These are phyloP conservation scores for Chrysodeixis includens DNA, from an alignment of 2,888 invertebrate species.

Conservation along the genomic window DNA sequence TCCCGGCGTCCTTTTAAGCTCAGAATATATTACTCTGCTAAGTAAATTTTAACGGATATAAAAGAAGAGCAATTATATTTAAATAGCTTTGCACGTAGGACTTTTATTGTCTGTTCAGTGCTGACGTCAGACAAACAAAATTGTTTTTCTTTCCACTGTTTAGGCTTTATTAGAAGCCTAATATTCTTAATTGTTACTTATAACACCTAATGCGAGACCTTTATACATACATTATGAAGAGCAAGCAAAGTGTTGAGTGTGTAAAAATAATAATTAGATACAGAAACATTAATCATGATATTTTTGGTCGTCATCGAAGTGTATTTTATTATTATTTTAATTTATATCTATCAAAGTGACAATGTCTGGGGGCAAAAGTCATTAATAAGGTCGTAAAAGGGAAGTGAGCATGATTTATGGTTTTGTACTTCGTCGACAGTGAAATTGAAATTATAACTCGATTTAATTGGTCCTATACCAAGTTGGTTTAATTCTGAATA, in stretches of 20 bases:
- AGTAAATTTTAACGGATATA: too few relatives aligned
- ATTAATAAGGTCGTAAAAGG: background rate
- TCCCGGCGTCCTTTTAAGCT: too few relatives aligned
- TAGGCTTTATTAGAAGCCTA: too few relatives aligned
- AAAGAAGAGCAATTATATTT: background rate
- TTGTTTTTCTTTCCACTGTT: background rate
- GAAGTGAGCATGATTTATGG: background rate
- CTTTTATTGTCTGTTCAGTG: background rate
- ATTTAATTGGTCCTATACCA: background rate
- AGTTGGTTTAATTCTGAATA: too few relatives aligned
- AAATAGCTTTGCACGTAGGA: too few relatives aligned
- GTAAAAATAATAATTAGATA: background rate
- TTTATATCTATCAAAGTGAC: background rate
- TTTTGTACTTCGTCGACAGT: background rate
- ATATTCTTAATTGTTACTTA: too few relatives aligned
- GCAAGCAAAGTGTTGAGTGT: too few relatives aligned
- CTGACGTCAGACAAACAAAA: background rate
- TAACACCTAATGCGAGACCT: too few relatives aligned
- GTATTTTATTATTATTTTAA: background rate
- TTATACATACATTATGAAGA: too few relatives aligned
- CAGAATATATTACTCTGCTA: too few relatives aligned
- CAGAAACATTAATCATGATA: background rate
- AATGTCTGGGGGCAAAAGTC: background rate
- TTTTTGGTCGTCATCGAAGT: background rate
- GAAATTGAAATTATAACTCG: background rate